phyloP scores from a whole-genome alignment of 2,113 vertebrate species.

The Prolemur simus region DNA sequence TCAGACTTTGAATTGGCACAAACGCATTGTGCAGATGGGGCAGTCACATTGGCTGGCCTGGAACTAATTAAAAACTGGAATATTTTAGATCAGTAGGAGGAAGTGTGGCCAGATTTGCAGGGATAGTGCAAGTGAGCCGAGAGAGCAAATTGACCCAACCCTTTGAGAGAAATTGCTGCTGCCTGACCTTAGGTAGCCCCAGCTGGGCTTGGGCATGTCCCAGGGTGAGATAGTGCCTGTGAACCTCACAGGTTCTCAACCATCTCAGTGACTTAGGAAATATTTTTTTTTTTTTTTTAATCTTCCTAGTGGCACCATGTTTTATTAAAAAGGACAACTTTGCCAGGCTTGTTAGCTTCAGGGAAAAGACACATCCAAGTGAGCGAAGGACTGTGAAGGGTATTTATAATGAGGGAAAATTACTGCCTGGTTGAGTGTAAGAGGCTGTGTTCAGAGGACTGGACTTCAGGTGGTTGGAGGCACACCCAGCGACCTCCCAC shows the following conservation, averaged over 20 bases:
- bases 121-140: conserved; percentile 76
- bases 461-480: background rate
- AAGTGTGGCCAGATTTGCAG: conserved; percentile 83
- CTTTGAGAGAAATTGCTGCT: conserved; percentile 69
- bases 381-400: conserved; percentile 10
- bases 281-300: background rate
- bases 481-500: rapidly evolving
- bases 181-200: conserved; percentile 67
- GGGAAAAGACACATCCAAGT: conserved; percentile 43
- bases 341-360: conserved; percentile 71
- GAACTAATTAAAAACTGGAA: conserved; percentile 89
- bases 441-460: background rate
- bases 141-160: conserved; percentile 72
- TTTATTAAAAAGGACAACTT: conserved; percentile 35
- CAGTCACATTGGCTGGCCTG: conserved; percentile 82
- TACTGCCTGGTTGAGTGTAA: background rate
- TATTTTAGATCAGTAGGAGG: conserved; percentile 85
- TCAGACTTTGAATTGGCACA: conserved; percentile 87
- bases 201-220: background rate
- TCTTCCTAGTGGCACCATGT: background rate
- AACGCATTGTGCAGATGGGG: conserved; percentile 79
- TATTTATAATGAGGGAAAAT: background rate
- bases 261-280: background rate
- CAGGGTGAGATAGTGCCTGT: background rate
- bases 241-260: background rate